Evolutionary conservation across 2,888 invertebrate genomes (phyloP).

Genomic region (Noctua janthe): DNA sequence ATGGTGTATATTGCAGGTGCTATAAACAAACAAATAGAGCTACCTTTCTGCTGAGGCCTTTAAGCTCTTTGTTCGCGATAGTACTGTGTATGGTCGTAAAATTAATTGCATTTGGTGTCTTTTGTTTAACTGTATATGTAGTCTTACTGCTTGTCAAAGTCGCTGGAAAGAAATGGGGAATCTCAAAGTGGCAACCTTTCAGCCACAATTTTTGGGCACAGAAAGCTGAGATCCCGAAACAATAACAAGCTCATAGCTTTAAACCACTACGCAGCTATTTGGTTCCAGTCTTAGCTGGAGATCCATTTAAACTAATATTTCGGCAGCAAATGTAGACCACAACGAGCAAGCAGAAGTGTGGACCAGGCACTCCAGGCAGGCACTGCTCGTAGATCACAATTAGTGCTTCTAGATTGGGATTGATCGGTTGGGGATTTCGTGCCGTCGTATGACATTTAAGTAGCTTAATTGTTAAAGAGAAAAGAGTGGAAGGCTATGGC

Average conservation of each 20-base stretch:
- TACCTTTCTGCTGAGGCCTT: conserved; percentile 59
- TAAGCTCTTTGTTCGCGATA: conserved; percentile 45
- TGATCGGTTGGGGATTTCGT: not conserved
- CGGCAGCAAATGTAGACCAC: not conserved
- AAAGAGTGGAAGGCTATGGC: too few relatives aligned
- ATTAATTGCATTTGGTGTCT: conserved; percentile 51
- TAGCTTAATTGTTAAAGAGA: not conserved
- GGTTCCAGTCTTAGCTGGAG: not conserved
- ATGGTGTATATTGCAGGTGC: conserved; percentile 70
- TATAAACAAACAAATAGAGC: conserved; percentile 71
- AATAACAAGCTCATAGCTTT: not conserved
- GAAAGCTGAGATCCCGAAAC: not conserved
- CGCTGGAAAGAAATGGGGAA: conserved; percentile 1
- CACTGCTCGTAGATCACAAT: not conserved
- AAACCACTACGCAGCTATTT: not conserved
- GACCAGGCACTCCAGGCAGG: not conserved
- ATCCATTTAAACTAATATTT: not conserved
- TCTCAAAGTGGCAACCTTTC: not conserved
- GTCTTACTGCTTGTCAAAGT: not conserved
- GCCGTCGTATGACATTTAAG: not conserved
- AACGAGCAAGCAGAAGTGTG: not conserved
- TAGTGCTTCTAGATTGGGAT: too few relatives aligned
- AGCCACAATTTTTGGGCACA: not conserved
- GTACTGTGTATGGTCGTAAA: conserved; percentile 50
- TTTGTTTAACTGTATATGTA: conserved; percentile 33